Conservation (phyloP, 2,888 invertebrate species). For the Nomada ferruginata region DNA sequence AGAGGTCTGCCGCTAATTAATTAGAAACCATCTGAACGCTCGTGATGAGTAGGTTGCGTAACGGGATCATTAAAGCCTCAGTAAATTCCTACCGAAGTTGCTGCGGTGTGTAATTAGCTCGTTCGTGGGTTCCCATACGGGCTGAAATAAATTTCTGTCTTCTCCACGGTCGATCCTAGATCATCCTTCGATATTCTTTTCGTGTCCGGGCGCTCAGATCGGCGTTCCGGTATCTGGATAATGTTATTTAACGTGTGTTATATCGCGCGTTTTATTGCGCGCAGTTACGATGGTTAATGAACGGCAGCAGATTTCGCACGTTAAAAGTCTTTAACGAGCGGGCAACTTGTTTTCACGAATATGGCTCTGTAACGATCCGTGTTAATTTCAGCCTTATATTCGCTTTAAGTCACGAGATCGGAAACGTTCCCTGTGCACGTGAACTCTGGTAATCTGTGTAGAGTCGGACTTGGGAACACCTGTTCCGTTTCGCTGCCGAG, state of each 20-base stretch:
- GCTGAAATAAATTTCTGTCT: slow-evolving; percentile 43
- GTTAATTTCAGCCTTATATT: slow-evolving; percentile 69
- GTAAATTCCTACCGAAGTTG: slow-evolving; percentile 69
- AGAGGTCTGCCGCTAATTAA: slow-evolving; percentile 75
- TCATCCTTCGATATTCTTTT: slow-evolving; percentile 32
- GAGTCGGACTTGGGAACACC: slow-evolving; percentile 66
- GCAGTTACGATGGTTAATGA: background rate
- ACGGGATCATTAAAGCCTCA: slow-evolving; percentile 77
- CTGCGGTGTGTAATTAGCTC: slow-evolving; percentile 70
- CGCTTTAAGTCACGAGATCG: slow-evolving; percentile 66
- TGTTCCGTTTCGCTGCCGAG: slow-evolving; percentile 67
- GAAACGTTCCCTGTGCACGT: slow-evolving; percentile 55
- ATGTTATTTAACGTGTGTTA: background rate
- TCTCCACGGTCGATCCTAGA: slow-evolving; percentile 17
- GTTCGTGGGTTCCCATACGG: slow-evolving; percentile 56
- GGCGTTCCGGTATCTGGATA: slow-evolving; percentile 9
- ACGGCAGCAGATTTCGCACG: background rate
- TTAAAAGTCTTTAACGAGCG: slow-evolving; percentile 43
- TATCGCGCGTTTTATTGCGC: background rate
- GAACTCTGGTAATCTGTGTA: slow-evolving; percentile 69
- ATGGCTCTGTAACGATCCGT: slow-evolving; percentile 56
- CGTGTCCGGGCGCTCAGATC: slow-evolving; percentile 13
- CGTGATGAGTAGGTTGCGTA: slow-evolving; percentile 78
- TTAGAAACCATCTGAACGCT: slow-evolving; percentile 74
- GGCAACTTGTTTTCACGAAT: slow-evolving; percentile 65